Conservation (phyloP, 2,888 invertebrate genomes). For the Drosophila infuscata region DNA sequence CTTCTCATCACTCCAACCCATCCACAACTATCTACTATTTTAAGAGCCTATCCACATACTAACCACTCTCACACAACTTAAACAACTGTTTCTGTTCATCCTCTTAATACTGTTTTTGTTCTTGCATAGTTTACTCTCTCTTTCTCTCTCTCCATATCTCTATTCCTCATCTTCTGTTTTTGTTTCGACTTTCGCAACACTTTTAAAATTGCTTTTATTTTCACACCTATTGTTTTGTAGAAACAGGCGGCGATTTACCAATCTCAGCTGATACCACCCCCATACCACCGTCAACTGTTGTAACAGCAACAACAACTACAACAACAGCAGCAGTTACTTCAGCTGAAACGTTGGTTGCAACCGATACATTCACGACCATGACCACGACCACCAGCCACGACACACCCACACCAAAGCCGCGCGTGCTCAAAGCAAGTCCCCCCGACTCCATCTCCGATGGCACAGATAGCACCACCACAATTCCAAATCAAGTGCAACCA, state of each 20-base stretch:
- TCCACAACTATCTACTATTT: slow-evolving; percentile 46
- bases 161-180: slow-evolving; percentile 72
- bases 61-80: slow-evolving; percentile 34
- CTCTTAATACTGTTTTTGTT: slow-evolving; percentile 26
- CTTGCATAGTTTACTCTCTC: slow-evolving; percentile 47
- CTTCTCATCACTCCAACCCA: slow-evolving; percentile 13
- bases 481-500: slow-evolving; percentile 64
- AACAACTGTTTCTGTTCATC: slow-evolving; percentile 28
- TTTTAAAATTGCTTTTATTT: slow-evolving; percentile 83
- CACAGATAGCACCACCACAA: slow-evolving; percentile 71
- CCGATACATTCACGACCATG: slow-evolving; percentile 55
- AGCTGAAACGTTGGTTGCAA: slow-evolving; percentile 65
- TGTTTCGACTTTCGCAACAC: slow-evolving; percentile 78
- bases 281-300: slow-evolving; percentile 69
- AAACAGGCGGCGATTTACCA: slow-evolving; percentile 84
- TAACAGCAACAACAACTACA: slow-evolving; percentile 78
- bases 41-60: slow-evolving; percentile 40
- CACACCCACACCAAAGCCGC: slow-evolving; percentile 86
- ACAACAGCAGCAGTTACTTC: slow-evolving; percentile 52
- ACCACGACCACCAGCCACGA: slow-evolving; percentile 66
- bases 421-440: slow-evolving; percentile 82
- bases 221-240: slow-evolving; percentile 85
- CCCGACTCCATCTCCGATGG: slow-evolving; percentile 73
- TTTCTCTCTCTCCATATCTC: neutral
- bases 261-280: slow-evolving; percentile 81